phyloP scores from a whole-genome alignment of 1,140 invertebrate species.

The Zaprionus nigranus region DNA sequence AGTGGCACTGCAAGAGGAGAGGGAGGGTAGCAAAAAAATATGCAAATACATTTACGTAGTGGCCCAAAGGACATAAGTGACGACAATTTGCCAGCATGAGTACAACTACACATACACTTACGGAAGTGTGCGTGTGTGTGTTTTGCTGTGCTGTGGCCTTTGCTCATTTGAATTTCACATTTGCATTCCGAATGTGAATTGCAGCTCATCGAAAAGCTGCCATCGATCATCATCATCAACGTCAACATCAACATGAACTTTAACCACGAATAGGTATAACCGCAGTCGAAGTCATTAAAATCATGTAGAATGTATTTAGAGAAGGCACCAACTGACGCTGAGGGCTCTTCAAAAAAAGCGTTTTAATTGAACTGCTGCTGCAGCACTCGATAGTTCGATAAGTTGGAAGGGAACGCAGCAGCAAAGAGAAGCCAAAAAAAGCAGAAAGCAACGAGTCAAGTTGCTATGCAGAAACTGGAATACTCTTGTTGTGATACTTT shows the following conservation, averaged over 20 bases:
- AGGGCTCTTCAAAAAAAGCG: constrained; percentile 60
- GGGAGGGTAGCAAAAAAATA: constrained; percentile 60
- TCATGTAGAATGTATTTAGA: constrained; percentile 6
- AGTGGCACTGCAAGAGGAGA: constrained; percentile 6
- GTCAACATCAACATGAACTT: not conserved
- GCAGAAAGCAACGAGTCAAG: not conserved
- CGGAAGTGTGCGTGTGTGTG: not conserved
- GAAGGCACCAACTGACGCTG: constrained; percentile 1
- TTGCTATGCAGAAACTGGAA: not conserved
- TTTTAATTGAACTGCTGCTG: constrained; percentile 69
- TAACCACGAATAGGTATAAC: constrained; percentile 29
- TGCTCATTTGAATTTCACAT: constrained; percentile 47
- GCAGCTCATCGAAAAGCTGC: constrained; percentile 20
- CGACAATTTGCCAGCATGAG: constrained; percentile 71
- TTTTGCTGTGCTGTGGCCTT: constrained; percentile 10
- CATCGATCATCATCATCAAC: constrained; percentile 65
- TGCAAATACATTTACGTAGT: constrained; percentile 71
- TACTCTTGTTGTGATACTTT: not conserved
- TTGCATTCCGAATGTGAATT: constrained; percentile 45
- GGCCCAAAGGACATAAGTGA: constrained; percentile 68
- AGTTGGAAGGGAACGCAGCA: not conserved
- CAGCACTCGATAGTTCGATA: constrained; percentile 44
- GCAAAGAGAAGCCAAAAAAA: not conserved
- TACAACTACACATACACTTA: constrained; percentile 40
- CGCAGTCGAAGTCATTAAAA: constrained; percentile 58